Base-by-base conservation (phyloP, 2,113 vertebrate genomes). In the Oxyura jamaicensis region DNA sequence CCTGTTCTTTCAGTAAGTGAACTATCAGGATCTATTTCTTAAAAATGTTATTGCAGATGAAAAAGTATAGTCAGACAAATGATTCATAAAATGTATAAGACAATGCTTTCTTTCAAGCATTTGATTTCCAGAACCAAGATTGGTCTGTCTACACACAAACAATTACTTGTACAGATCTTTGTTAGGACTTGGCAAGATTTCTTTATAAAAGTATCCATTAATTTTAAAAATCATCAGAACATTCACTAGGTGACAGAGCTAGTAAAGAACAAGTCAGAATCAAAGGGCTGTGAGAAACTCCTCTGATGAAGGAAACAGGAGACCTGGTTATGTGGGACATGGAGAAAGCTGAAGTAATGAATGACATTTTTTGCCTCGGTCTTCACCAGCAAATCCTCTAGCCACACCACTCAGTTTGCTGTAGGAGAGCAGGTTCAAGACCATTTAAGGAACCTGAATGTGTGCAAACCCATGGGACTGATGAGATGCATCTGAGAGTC, bases 61-160 rank as follows among this genome's bases (percentile, higher is more conserved):
- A 62, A 69, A 90, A 79, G 8, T 53, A 26, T 29, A 62, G 46
- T 50, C 52, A 72, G 33, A 35, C 41, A 84, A 93, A 55, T 13
- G 0, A 87, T 74, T 95, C 59, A 92, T 50, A 71, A 90, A 92
- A 90, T 41, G 7, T 7, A 42, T 59, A 77, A 56, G 29, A 52
- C 85, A 97, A 71, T 52, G 28, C 9, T 72, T 73, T 28, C 81
- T 93, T 97, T 97, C 76, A 97, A 68, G 26, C 3, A 3, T 25
- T 75, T 75, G 53, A 6, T 84, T 80, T 91, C 69, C 33, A 89
- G 84, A 97, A 86, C 13, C 16, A 69, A 33, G 72, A 17, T 63
- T 80, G 68, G n/a, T 95, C 85, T 80, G 55, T 16, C 29, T 80
- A 29, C 42, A 11, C 88, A 95, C 94, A 55, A 31, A 72, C 71